These are phyloP conservation scores for Telenomus remus DNA, from an alignment of 1,140 invertebrate species.

Conservation along the genomic window DNA sequence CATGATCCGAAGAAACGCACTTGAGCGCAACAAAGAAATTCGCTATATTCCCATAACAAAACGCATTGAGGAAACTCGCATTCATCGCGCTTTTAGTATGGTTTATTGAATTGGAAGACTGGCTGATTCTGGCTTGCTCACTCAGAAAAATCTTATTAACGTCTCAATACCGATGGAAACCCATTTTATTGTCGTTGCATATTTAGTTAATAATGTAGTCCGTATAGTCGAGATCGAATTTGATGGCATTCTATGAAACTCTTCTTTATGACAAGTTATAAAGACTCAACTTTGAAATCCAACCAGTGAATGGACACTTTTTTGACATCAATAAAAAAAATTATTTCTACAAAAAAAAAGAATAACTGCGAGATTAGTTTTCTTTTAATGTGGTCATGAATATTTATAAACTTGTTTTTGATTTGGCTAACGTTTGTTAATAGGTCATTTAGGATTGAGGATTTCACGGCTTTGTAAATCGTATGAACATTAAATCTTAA, in stretches of 20 bases:
- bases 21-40: slow-evolving; percentile 3
- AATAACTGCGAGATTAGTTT: no score
- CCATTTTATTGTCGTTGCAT: no score
- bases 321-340: not conserved
- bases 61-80: not conserved
- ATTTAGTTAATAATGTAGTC: no score
- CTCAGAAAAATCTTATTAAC: slow-evolving; percentile 3
- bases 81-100: not conserved
- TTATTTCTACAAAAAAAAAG: slow-evolving; percentile 18
- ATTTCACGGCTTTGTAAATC: slow-evolving; percentile 45
- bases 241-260: no score
- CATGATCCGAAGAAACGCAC: not conserved
- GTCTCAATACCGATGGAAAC: not conserved
- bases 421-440: slow-evolving; percentile 22
- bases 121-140: not conserved
- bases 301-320: no score
- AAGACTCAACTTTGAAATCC: no score
- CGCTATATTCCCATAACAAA: slow-evolving; percentile 1
- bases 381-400: slow-evolving; percentile 26
- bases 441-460: slow-evolving; percentile 12
- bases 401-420: slow-evolving; percentile 30
- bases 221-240: no score
- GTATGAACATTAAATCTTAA: slow-evolving; percentile 58
- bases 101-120: not conserved
- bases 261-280: no score